These are phyloP conservation scores for Oeneis ivallda DNA, from an alignment of 2,888 invertebrate species.

Conservation along the genomic window DNA sequence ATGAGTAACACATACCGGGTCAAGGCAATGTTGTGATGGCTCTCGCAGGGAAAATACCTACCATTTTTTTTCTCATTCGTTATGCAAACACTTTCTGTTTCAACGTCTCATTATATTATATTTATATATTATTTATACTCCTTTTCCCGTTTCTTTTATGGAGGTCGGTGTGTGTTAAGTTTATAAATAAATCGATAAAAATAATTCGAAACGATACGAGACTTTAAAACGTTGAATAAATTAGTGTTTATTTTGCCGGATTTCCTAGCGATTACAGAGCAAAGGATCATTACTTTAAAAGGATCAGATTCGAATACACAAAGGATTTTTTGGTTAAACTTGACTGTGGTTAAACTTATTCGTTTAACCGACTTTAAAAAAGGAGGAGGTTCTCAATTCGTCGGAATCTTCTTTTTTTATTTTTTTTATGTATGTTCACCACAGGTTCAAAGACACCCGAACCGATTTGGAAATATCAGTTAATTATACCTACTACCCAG, in stretches of 20 bases:
- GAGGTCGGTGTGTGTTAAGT: background rate
- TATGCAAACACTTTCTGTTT: conserved; percentile 38
- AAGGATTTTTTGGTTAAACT: too few relatives aligned
- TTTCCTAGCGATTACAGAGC: background rate
- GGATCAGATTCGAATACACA: too few relatives aligned
- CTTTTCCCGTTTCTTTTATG: conserved; percentile 12
- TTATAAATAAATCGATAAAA: conserved; percentile 7
- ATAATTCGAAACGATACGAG: conserved; percentile 5
- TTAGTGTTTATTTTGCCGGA: background rate
- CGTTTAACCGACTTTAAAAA: too few relatives aligned
- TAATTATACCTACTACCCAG: too few relatives aligned
- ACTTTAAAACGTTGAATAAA: background rate
- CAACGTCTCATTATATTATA: conserved; percentile 32
- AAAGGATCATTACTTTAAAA: too few relatives aligned
- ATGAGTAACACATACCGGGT: conserved; percentile 55
- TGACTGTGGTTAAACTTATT: too few relatives aligned
- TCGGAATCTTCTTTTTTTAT: too few relatives aligned
- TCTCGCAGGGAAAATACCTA: conserved; percentile 51
- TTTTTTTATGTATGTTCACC: too few relatives aligned
- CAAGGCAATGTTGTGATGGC: conserved; percentile 67
- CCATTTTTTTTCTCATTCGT: conserved; percentile 5
- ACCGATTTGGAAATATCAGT: too few relatives aligned
- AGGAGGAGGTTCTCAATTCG: too few relatives aligned
- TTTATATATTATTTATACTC: conserved; percentile 16
- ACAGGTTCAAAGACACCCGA: too few relatives aligned